These are phyloP conservation scores for Gallirallus australis DNA, from an alignment of 2,797 vertebrate species.

Conservation along the genomic window DNA sequence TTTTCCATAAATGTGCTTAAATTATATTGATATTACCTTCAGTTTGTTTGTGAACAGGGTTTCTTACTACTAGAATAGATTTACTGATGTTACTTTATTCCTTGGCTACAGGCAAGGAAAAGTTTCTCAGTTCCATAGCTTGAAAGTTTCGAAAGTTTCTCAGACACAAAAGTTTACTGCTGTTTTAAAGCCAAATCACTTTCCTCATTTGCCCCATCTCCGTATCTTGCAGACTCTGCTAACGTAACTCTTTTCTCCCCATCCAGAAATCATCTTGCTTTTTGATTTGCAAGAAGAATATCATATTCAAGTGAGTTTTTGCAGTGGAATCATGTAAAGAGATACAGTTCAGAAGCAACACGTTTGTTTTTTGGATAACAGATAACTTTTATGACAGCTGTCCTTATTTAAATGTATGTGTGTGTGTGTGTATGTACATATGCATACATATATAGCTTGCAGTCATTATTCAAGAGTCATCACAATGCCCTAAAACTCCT, in stretches of 20 bases:
- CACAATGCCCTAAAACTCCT: neutral
- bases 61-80: neutral
- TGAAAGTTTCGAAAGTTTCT: neutral
- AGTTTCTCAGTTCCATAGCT: neutral
- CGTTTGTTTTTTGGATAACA: neutral
- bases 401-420: neutral
- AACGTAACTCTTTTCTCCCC: neutral
- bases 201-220: neutral
- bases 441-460: neutral
- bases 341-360: neutral
- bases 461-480: neutral
- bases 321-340: neutral
- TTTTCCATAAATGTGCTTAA: neutral
- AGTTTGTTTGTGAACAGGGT: neutral
- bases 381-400: neutral
- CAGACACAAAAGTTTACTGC: neutral
- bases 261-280: neutral
- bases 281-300: neutral
- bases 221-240: neutral
- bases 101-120: neutral
- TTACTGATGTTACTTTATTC: neutral
- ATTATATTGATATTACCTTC: neutral
- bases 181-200: neutral
- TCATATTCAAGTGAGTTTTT: neutral
- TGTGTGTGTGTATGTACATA: neutral